Conservation (phyloP, 2,888 invertebrate genomes). For the Phyto melanocephala region DNA sequence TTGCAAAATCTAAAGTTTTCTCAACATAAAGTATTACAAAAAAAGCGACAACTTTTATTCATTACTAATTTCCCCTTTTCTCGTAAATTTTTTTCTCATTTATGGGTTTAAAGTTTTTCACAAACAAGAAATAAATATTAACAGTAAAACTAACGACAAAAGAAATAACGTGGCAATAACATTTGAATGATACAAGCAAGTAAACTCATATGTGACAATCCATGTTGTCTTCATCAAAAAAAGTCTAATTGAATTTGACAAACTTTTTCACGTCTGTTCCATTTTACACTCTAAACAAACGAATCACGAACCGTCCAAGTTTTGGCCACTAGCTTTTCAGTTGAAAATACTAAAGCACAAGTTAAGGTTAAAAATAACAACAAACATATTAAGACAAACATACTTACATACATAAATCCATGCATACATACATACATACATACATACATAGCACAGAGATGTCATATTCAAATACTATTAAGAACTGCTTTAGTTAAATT, state of each 20-base stretch:
- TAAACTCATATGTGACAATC: constrained; percentile 23
- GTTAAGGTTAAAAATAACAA: neutral
- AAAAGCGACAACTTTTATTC: neutral
- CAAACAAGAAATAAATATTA: constrained; percentile 27
- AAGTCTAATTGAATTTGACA: constrained; percentile 41
- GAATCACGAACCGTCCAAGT: constrained; percentile 11
- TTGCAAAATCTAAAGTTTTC: constrained; percentile 12
- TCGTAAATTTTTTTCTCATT: neutral
- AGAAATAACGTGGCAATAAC: neutral
- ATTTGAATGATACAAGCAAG: neutral
- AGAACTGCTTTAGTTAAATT: too few species aligned
- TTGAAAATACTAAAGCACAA: neutral
- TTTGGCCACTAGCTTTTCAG: neutral
- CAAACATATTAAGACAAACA: neutral
- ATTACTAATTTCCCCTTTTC: constrained; percentile 12
- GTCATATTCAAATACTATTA: too few species aligned
- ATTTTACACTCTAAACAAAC: constrained; percentile 16
- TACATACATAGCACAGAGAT: too few species aligned
- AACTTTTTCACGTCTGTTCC: constrained; percentile 9
- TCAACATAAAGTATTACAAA: neutral
- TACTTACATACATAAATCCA: neutral
- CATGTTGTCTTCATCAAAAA: constrained; percentile 25
- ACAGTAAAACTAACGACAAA: neutral
- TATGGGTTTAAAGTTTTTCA: too few species aligned
- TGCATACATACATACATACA: constrained; percentile 6